Base-by-base conservation (phyloP, 2,888 invertebrate species). In the Belgica antarctica region DNA sequence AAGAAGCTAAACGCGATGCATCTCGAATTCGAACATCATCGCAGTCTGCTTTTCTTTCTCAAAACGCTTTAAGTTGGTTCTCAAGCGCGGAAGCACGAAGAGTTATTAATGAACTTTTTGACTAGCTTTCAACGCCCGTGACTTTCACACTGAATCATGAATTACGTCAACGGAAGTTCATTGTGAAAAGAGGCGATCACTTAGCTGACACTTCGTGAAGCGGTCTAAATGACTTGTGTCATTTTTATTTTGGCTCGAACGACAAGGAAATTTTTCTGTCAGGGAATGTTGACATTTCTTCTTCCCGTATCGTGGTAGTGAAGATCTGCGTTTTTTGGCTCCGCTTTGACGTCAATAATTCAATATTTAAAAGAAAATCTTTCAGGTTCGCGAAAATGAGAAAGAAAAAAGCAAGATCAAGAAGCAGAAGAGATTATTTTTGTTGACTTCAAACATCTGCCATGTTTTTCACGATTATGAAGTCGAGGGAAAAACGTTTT, bases 401-500 rank as follows among this genome's bases (percentile, higher is more conserved):
- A 31, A 31, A 31, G 12, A 8, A 12, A 31, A 31, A n/a, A n/a
- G n/a, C n/a, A n/a, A n/a, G n/a, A n/a, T n/a, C n/a, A n/a, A n/a
- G n/a, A n/a, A n/a, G n/a, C n/a, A 34, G 12, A 34, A 34, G 7
- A 34, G 34, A 34, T 34, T 46, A 46, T 46, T 10, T 46, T 46
- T 46, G 46, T 46, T 46, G 46, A 46, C 15, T 46, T 46, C 15
- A n/a, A 46, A 5, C 46, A 46, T 46, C 46, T 46, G 46, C 15
- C 10, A 46, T 46, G 15, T 46, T 46, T 46, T 46, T 15, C 12
- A 31, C 12, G 34, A 31, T 31, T 8, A 31, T 5, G 12, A 31
- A 31, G 34, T 31, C 34, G 5, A 12, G 34, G 12, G 12, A 31
- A 31, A 31, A 31, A 8, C 12, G 34, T 31, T 31, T 31, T 12